Percentiles rank a stretch among this genome's conserved stretches.
phyloP scores from a whole-genome alignment of 2,113 vertebrate genomes.

The Trogon melanurus region DNA sequence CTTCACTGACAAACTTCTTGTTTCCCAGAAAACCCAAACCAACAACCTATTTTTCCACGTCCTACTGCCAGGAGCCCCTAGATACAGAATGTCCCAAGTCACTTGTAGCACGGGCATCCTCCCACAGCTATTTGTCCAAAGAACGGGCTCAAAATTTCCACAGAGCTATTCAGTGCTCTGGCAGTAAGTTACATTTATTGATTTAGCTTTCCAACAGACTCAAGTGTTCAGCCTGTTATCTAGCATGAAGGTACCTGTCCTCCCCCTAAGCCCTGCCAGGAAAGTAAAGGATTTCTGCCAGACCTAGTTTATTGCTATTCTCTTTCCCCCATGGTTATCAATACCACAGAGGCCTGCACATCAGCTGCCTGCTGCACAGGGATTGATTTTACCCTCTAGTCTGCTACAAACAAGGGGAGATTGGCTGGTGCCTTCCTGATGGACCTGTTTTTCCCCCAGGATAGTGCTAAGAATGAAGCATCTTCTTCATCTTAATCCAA shows the following conservation, averaged over 20 bases:
- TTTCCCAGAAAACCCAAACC: neutral
- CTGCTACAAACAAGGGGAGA: fast-evolving
- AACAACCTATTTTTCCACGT: neutral
- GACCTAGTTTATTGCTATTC: neutral
- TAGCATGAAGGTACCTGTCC: neutral
- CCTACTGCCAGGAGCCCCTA: neutral
- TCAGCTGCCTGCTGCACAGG: neutral
- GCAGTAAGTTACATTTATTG: constrained; percentile 11
- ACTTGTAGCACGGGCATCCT: neutral
- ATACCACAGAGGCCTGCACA: neutral
- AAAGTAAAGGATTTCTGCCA: constrained; percentile 27
- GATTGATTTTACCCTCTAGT: neutral
- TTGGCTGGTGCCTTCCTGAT: neutral
- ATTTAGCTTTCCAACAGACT: neutral
- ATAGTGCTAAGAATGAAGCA: fast-evolving
- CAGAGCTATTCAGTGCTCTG: neutral
- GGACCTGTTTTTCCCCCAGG: neutral
- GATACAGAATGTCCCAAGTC: neutral
- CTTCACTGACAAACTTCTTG: neutral
- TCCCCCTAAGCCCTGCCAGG: neutral
- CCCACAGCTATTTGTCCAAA: neutral
- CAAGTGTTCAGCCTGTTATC: neutral
- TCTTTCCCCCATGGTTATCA: neutral
- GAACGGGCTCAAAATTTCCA: neutral
- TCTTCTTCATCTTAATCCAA: neutral